Evolutionary conservation across 2,113 vertebrate genomes (phyloP), one percentile per base, ranked within the genome.

Genomic region (Pollachius pollachius): DNA sequence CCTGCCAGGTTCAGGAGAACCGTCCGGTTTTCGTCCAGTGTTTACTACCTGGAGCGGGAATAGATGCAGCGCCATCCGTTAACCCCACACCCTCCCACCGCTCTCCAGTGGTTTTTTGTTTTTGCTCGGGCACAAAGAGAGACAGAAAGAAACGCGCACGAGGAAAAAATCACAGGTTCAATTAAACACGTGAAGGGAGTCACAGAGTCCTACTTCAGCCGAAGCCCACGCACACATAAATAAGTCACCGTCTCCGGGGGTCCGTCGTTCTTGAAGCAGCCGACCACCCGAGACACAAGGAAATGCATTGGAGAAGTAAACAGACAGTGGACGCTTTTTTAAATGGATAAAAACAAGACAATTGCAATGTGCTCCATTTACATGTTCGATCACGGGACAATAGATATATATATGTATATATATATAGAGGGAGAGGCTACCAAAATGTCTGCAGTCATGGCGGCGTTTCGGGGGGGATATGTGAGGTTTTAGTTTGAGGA

Each of bases 301-400:
- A 89, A 89, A 88, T 85, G 80, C 73, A 68, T 74, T 41, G 41
- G 41, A 48, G 78, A 69, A 8, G 56, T 71, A 76, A 75, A 75
- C 67, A 79, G 15, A 54, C n/a, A 70, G 82, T 60, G 41, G 8
- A 12, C 65, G 80, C 76, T 79, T 79, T 48, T 74, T 80, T 81
- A 77, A 83, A 84, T 83, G 27, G 84, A 69, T 23, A 52, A 62
- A 23, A 70, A 30, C 41, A 59, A 7, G 64, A 84, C 85, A 83
- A 86, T 80, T 82, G 73, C 80, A 80, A 68, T 79, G 68, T 70
- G 66, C 81, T 89, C 81, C 78, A 85, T 80, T 75, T 77, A 72
- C 65, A 78, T 25, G 62, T 79, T 60, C 79, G 61, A 70, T 37
- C 59, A 74, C 34, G 66, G 75, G 65, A 76, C 27, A 76, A 64